Base-by-base conservation (phyloP, 2,888 invertebrate species). In the Euzophera pinguis region DNA sequence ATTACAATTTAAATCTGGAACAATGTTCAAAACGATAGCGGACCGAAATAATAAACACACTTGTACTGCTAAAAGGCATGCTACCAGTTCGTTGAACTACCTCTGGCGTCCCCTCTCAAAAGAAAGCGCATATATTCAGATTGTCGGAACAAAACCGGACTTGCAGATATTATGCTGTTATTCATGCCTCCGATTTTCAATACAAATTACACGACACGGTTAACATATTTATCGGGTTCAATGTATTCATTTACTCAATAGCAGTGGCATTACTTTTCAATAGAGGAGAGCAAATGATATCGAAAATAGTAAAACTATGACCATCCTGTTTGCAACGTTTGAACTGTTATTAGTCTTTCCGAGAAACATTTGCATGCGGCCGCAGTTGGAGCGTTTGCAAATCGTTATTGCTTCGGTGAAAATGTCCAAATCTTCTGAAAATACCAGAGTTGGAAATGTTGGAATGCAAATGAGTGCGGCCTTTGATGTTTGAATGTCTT, bases 31-130 rank as follows among this genome's bases (percentile, higher is more conserved):
- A 3, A 22, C 22, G 22, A 38, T 13, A 10, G 1, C 3, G 7
- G 32, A 32, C 3, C 10, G 7, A 9, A 3, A 32, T 32, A 32
- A 32, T 39, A 39, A 16, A 39, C 8, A 39, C 14, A 39, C 16
- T 16, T 39, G 16, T 39, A 9, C 39, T 16, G 14, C 14, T 38
- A 38, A 38, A 17, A 22, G 38, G 17, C n/a, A 38, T 41, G n/a
- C 43, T 27, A 43, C 39, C 32, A 38, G 56, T 50, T n/a, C 54
- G 52, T 37, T 49, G 53, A 56, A 48, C 56, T 32, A 42, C 27
- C 39, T 45, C 43, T 22, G 37, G 42, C 42, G 56, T 45, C 56
- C 56, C 52, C 39, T 47, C 43, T 41, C 38, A 41, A 50, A 53
- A 49, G 43, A 50, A 53, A 50, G 42, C 37, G 32, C 42, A 6